These are phyloP conservation scores for Mustelus asterias DNA, from an alignment of 2,113 vertebrate genomes.

Conservation along the genomic window DNA sequence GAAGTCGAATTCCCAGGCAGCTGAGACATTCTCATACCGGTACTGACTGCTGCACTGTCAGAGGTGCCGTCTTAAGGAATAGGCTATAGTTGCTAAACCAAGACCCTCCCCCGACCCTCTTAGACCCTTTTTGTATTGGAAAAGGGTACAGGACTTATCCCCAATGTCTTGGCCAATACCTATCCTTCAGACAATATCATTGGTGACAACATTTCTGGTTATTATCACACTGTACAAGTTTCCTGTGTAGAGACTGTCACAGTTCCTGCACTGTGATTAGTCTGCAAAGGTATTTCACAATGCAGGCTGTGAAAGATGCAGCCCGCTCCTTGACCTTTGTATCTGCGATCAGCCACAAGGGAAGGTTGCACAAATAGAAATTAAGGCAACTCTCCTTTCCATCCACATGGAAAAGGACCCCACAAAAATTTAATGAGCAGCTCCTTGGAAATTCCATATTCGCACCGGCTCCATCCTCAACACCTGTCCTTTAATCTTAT, in stretches of 20 bases:
- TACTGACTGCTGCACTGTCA: not conserved
- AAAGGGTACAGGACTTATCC: no score
- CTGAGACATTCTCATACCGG: not conserved
- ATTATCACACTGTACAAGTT: not conserved
- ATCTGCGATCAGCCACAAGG: no score
- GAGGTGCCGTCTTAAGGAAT: not conserved
- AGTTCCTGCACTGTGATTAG: not conserved
- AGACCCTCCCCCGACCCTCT: not conserved
- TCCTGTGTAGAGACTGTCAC: not conserved
- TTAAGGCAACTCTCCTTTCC: not conserved
- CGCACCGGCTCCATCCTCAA: not conserved
- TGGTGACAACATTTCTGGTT: not conserved
- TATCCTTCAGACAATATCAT: not conserved
- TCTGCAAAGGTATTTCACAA: not conserved
- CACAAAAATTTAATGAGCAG: not conserved
- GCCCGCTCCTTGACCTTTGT: not conserved
- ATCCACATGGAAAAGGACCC: not conserved
- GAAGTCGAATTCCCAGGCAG: no score
- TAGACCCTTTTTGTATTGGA: no score
- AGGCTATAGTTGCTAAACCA: not conserved
- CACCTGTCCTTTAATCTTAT: not conserved
- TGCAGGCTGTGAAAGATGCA: not conserved
- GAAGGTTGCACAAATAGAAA: not conserved
- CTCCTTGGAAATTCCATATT: not conserved
- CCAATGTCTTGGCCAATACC: not conserved